These are phyloP conservation scores for Argyrosomus japonicus DNA, from an alignment of 2,113 vertebrate species.

Conservation along the genomic window DNA sequence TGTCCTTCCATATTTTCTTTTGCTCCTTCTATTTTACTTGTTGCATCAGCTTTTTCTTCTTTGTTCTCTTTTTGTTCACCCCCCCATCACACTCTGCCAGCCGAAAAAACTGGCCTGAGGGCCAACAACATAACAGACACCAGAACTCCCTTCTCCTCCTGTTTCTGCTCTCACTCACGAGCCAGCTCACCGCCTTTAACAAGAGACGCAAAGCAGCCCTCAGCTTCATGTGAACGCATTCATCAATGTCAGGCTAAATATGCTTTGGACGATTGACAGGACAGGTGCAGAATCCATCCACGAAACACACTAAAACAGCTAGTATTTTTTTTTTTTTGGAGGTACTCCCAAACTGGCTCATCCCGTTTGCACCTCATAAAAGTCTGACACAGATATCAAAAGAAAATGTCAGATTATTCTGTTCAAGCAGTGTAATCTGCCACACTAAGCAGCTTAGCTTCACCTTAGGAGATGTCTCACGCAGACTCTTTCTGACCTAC, in stretches of 20 bases:
- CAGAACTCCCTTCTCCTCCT: constrained; percentile 68
- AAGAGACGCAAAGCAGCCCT: constrained; percentile 51
- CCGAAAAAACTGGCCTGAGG: constrained; percentile 60
- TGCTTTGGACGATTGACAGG: constrained; percentile 62
- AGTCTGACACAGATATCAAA: constrained; percentile 58
- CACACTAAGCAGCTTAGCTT: constrained; percentile 56
- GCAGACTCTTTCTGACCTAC: constrained; percentile 49
- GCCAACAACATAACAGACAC: constrained; percentile 66
- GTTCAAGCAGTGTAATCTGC: constrained; percentile 53
- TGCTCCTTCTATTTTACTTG: constrained; percentile 7
- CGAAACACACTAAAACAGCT: constrained; percentile 5
- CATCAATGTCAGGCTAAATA: constrained; percentile 65
- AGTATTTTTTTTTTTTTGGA: constrained; percentile 14
- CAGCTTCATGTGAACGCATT: constrained; percentile 55
- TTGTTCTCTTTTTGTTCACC: constrained; percentile 36
- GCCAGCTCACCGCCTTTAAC: constrained; percentile 43
- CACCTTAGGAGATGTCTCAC: constrained; percentile 56
- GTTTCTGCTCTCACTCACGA: constrained; percentile 60
- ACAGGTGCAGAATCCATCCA: constrained; percentile 64
- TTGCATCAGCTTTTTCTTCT: constrained; percentile 44
- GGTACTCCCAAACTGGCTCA: constrained; percentile 29
- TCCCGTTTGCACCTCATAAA: constrained; percentile 39
- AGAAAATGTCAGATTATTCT: constrained; percentile 57
- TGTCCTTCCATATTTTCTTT: constrained; percentile 43
- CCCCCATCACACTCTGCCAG: constrained; percentile 10